Conservation (phyloP, 2,797 vertebrate species). For the Lagocephalus sceleratus region DNA sequence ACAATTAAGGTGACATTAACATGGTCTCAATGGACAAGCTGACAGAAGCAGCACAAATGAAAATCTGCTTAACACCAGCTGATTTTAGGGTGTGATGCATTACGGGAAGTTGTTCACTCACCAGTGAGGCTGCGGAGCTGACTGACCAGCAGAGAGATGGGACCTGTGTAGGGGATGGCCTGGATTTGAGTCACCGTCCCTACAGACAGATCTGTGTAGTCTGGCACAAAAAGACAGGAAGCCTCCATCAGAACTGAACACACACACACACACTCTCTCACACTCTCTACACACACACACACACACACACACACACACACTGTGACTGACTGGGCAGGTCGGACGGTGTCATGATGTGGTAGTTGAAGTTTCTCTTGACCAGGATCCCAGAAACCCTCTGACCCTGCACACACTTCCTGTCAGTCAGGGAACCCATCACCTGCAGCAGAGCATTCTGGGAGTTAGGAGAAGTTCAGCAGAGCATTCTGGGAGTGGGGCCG, state of each 20-base stretch:
- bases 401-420: slow-evolving; percentile 89
- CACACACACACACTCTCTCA: background rate
- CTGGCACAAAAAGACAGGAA: background rate
- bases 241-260: background rate
- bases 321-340: slow-evolving; percentile 88
- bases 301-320: background rate
- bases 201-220: slow-evolving; percentile 30
- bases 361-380: slow-evolving; percentile 95
- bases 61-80: background rate
- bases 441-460: slow-evolving; percentile 61
- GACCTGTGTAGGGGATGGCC: slow-evolving; percentile 87
- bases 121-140: slow-evolving; percentile 89
- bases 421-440: slow-evolving; percentile 94
- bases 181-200: slow-evolving; percentile 92
- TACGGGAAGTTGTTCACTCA: slow-evolving; percentile 33
- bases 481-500: background rate
- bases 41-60: background rate
- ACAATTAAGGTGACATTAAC: background rate
- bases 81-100: background rate
- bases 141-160: slow-evolving; percentile 85
- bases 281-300: background rate
- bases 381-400: slow-evolving; percentile 94
- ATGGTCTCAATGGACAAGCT: background rate
- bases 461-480: slow-evolving; percentile 9
- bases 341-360: slow-evolving; percentile 91